Evolutionary conservation across 2,113 vertebrate species (phyloP).

Genomic region (Galbula dea): DNA sequence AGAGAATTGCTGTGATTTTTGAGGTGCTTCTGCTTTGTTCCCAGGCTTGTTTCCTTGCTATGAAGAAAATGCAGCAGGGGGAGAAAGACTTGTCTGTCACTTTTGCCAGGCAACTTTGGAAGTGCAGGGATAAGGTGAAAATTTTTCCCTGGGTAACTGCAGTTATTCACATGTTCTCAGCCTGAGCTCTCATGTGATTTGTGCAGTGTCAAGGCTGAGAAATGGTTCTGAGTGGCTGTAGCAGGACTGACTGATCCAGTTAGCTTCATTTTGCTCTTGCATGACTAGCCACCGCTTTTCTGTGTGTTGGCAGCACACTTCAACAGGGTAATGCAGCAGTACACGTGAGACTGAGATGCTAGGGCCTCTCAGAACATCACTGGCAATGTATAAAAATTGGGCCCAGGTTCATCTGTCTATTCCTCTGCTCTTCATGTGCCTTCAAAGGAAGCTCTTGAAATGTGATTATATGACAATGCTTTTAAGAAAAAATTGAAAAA

Average conservation of each 20-base stretch:
- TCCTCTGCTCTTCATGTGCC: neutral
- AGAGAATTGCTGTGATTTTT: neutral
- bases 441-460: neutral
- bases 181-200: neutral
- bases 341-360: accelerated
- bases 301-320: neutral
- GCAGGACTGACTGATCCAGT: neutral
- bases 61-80: neutral
- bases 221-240: neutral
- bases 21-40: neutral
- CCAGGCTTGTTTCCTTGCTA: neutral
- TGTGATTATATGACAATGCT: neutral
- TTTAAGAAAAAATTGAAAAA: neutral
- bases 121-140: neutral
- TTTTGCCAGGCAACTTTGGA: neutral
- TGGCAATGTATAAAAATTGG: neutral
- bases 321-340: neutral
- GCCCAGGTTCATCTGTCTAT: neutral
- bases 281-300: neutral
- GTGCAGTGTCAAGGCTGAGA: neutral
- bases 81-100: neutral
- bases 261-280: neutral
- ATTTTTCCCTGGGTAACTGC: neutral
- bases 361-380: neutral
- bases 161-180: neutral